phyloP scores from a whole-genome alignment of 2,113 vertebrate species.

The Pelodiscus sinensis region DNA sequence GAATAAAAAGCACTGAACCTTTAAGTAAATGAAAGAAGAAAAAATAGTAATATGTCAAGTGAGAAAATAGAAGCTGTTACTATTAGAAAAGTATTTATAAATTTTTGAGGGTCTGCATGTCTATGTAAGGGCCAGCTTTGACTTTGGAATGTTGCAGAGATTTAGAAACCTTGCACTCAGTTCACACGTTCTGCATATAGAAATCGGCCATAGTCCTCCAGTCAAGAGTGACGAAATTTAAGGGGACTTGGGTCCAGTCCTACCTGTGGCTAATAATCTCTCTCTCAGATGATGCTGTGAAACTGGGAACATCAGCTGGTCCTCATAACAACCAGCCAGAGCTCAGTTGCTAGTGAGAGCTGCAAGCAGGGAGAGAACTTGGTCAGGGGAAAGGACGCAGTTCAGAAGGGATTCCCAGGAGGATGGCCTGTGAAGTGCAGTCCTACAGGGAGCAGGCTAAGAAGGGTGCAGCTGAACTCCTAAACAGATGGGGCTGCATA shows the following conservation, averaged over 20 bases:
- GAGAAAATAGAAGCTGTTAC: accelerated
- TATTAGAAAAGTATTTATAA: neutral
- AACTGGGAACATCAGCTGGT: neutral
- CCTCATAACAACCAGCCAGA: neutral
- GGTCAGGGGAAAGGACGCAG: neutral
- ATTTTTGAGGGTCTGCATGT: neutral
- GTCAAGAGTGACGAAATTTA: neutral
- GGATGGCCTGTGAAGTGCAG: neutral
- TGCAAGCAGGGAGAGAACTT: neutral
- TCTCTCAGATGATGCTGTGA: neutral
- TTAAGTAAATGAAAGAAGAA: neutral
- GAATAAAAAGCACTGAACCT: neutral
- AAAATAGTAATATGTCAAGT: neutral
- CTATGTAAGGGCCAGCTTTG: neutral
- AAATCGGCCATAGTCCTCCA: neutral
- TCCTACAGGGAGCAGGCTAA: neutral
- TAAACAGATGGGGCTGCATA: neutral
- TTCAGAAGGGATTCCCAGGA: neutral
- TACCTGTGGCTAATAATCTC: neutral
- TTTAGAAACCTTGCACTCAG: neutral
- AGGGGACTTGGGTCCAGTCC: no score
- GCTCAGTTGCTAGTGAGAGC: neutral
- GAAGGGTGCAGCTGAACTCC: neutral
- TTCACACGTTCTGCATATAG: neutral
- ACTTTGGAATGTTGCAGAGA: neutral